Base-by-base conservation (phyloP, 2,888 invertebrate genomes). In the Melanotus villosus region DNA sequence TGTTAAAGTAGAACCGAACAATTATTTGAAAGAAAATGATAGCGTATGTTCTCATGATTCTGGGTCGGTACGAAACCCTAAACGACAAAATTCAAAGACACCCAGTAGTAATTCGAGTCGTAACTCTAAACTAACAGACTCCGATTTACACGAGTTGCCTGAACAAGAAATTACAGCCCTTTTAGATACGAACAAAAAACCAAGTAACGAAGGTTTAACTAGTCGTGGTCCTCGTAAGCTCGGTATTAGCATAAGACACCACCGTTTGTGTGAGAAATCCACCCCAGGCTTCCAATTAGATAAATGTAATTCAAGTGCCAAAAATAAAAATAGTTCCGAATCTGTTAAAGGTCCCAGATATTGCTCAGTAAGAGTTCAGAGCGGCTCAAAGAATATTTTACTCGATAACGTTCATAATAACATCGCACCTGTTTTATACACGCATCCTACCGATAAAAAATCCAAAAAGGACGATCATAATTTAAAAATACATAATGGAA, bases 321-420 rank as follows among this genome's bases (percentile, higher is more conserved):
- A 78, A 75, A 41, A 52, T 65, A 30, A 32, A 14, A 19, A 18
- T 9, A 26, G 26, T 26, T 26, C 26, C 26, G 73, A 14, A 19
- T 41, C 54, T 9, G 16, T 76, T 3, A 81, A 77, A 75, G 93
- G 93, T 0, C 93, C 94, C 1, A 87, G 93, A 71, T 90, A 92
- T 77, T 94, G 93, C 78, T 91, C 93, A 58, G 88, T 94, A 79
- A 88, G 93, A 34, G 88, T 93, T 77, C 93, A 93, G 78, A 91
- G 91, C 4, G 93, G 93, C 4, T 92, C 93, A 9, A 93, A 92
- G 80, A 94, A 94, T 81, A 93, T 94, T 77, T 85, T 94, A 3
- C 85, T 94, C 19, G 94, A 94, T 82, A 94, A 93, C 77, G 91
- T 92, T 30, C 92, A 92, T 75, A 90, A 91, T 45, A 89, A 88